Conservation (phyloP, 1,140 invertebrate species). For the Olivierus martensii region DNA sequence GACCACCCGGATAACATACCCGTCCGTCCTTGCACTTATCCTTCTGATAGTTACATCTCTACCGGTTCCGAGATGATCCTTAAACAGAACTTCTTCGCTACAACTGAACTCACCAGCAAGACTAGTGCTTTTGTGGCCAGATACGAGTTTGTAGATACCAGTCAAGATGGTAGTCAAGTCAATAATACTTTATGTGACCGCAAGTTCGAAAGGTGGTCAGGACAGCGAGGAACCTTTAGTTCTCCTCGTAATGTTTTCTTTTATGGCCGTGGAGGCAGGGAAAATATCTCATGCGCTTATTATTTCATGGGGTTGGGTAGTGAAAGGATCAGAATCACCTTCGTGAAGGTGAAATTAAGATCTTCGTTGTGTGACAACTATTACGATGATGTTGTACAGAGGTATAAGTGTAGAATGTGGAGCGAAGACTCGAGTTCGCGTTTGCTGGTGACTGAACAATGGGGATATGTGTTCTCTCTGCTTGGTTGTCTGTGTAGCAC, state of each 20-base stretch:
- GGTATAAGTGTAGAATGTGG: constrained; percentile 1
- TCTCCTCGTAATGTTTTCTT: constrained; percentile 20
- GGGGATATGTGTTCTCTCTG: constrained; percentile 23
- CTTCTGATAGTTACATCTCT: constrained; percentile 21
- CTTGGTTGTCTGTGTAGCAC: constrained; percentile 57
- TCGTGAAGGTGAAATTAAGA: constrained; percentile 10
- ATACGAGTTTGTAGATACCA: constrained; percentile 22
- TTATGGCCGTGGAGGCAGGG: constrained; percentile 19
- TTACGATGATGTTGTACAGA: constrained; percentile 9
- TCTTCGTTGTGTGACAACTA: constrained; percentile 11
- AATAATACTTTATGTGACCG: constrained; percentile 17
- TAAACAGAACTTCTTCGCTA: constrained; percentile 14
- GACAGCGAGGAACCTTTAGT: constrained; percentile 10
- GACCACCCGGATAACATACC: constrained; percentile 18
- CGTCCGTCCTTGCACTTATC: constrained; percentile 20
- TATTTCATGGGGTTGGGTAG: constrained; percentile 15
- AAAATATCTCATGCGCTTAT: constrained; percentile 20
- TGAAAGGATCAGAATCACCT: constrained; percentile 14
- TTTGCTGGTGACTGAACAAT: constrained; percentile 3
- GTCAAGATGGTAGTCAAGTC: constrained; percentile 15
- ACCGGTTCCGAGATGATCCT: constrained; percentile 18
- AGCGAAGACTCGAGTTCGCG: not conserved
- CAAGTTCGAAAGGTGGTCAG: constrained; percentile 15
- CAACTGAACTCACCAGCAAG: constrained; percentile 12
- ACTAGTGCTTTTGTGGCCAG: constrained; percentile 13